Conservation (phyloP, 2,888 invertebrate species). For the Drosophila affinis region DNA sequence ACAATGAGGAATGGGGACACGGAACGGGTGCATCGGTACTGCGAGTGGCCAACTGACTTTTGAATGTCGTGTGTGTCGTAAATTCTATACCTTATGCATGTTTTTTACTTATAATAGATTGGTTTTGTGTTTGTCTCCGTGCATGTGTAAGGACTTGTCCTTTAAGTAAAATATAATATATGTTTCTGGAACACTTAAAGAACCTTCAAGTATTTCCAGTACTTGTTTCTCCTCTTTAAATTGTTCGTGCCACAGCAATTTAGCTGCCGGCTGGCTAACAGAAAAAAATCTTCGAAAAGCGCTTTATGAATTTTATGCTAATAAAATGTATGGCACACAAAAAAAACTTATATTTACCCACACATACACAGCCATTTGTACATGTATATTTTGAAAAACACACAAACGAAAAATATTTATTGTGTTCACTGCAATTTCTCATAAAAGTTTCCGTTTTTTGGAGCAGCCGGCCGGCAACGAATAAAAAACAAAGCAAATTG, state of each 20-base stretch:
- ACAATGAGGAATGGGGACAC: too few species aligned
- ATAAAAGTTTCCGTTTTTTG: conserved; percentile 30
- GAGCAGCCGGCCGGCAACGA: conserved; percentile 11
- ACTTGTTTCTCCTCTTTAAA: not conserved
- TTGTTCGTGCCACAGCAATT: not conserved
- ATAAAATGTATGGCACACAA: conserved; percentile 60
- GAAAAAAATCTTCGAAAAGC: conserved; percentile 51
- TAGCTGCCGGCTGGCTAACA: conserved; percentile 36
- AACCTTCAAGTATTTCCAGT: not conserved
- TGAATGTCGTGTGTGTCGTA: too few species aligned
- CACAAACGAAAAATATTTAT: conserved; percentile 55
- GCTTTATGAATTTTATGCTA: conserved; percentile 64
- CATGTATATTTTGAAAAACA: not conserved
- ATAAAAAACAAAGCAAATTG: conserved; percentile 34
- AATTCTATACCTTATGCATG: too few species aligned
- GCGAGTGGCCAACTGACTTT: too few species aligned
- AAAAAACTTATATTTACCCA: conserved; percentile 47
- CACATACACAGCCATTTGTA: conserved; percentile 3
- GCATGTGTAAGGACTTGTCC: too few species aligned
- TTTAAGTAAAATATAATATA: too few species aligned
- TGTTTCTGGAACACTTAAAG: not conserved
- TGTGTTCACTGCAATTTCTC: conserved; percentile 50
- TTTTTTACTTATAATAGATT: too few species aligned
- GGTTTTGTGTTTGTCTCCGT: too few species aligned
- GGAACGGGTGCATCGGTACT: too few species aligned